Evolutionary conservation across 2,888 invertebrate genomes (phyloP), one percentile per base, ranked within the genome.

Genomic region (Eupithecia subumbrata): DNA sequence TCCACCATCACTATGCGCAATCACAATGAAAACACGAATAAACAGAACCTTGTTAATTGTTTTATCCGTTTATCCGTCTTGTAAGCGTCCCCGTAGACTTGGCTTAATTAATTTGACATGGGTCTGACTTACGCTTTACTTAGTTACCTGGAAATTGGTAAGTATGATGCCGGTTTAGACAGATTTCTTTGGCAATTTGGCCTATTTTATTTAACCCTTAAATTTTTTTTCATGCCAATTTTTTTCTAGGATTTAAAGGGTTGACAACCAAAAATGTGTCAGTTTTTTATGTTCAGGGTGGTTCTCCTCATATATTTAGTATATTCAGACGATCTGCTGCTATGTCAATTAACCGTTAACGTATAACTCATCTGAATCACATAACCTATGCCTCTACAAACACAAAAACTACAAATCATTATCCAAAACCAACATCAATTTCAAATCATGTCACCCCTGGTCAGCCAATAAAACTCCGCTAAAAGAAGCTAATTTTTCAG

Each of bases 401-500:
- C 9, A 64, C 18, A 34, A 34, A 18, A 34, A 14, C 30, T 9
- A 64, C 34, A 64, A 64, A 64, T 8, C 34, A 64, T 34, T 64
- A 34, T 45, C 30, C 22, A 72, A 56, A 74, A 75, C 67, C 30
- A 67, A 71, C 71, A 71, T 14, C 40, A 74, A 69, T 72, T 69
- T 71, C 8, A 52, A 74, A 76, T 72, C 76, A 74, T 68, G 76
- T 77, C 81, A 78, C 74, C 78, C 77, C 73, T 75, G 64, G 64
- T 64, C 34, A 64, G 34, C 75, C 72, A 73, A 56, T 71, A 77
- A 74, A 69, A 75, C 64, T 69, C 72, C 76, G 67, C 63, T 76
- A 76, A 78, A 82, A 79, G 76, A 80, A 76, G 84, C 86, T 86
- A 92, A 92, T 92, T 93, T 92, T 94, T 92, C 83, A 80, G 82